phyloP scores from a whole-genome alignment of 1,140 invertebrate genomes.

The Heliconius hewitsoni region DNA sequence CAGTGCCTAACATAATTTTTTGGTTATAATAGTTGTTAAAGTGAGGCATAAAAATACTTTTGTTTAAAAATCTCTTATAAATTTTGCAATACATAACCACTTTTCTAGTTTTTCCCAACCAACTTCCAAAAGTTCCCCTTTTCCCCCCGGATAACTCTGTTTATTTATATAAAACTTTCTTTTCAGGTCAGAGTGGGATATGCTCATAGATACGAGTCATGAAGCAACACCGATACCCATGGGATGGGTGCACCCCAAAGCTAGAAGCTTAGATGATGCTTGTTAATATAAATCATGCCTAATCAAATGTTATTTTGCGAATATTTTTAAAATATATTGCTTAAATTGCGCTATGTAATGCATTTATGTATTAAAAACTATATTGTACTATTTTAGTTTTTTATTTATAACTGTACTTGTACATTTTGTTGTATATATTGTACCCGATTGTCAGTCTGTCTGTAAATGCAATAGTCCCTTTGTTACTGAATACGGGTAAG shows the following conservation, averaged over 20 bases:
- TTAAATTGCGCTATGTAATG: slow-evolving; percentile 16
- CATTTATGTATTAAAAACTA: slow-evolving; percentile 23
- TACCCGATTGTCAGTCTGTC: no score
- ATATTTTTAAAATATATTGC: slow-evolving; percentile 14
- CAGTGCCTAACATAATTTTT: no score
- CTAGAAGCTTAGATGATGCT: not conserved
- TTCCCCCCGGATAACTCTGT: no score
- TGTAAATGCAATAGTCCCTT: no score
- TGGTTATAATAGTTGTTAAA: no score
- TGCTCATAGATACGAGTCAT: slow-evolving; percentile 58
- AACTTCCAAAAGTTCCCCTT: no score
- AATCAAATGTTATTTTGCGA: slow-evolving; percentile 18
- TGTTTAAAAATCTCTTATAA: no score
- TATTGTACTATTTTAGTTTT: not conserved
- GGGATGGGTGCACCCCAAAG: slow-evolving; percentile 76
- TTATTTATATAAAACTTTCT: slow-evolving; percentile 25
- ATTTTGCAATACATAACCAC: no score
- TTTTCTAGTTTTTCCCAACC: no score
- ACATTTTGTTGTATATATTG: no score
- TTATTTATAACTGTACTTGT: not conserved
- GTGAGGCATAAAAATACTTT: no score
- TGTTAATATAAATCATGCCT: slow-evolving; percentile 14
- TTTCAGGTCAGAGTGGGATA: slow-evolving; percentile 83
- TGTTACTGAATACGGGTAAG: no score
- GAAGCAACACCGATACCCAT: slow-evolving; percentile 69